Conservation (phyloP, 2,113 vertebrate species). For the Trematocara unimaculatum region DNA sequence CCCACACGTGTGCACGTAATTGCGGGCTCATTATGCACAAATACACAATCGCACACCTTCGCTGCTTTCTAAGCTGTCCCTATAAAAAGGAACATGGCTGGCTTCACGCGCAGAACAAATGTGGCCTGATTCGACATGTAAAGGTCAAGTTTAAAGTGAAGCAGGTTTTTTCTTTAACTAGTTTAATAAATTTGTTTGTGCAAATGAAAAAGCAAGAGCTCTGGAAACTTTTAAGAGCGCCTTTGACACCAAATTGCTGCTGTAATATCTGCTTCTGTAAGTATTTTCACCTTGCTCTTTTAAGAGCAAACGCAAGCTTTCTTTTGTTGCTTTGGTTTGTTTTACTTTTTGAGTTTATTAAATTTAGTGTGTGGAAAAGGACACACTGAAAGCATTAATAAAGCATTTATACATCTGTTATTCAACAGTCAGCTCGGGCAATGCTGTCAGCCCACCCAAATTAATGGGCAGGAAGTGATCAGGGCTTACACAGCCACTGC, state of each 20-base stretch:
- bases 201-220: neutral
- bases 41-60: slow-evolving; percentile 19
- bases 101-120: neutral
- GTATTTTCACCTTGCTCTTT: neutral
- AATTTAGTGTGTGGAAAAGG: slow-evolving; percentile 28
- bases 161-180: neutral
- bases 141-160: slow-evolving; percentile 6
- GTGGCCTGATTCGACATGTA: neutral
- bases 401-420: slow-evolving; percentile 66
- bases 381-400: slow-evolving; percentile 57
- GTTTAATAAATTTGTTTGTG: neutral
- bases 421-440: slow-evolving; percentile 55
- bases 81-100: neutral
- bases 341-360: slow-evolving; percentile 25
- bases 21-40: slow-evolving; percentile 34
- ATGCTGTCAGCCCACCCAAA: slow-evolving; percentile 44
- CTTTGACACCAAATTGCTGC: neutral
- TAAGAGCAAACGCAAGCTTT: neutral
- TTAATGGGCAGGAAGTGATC: slow-evolving; percentile 70
- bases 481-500: slow-evolving; percentile 55
- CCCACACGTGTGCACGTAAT: neutral
- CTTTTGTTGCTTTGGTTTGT: neutral
- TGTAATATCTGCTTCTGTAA: neutral
- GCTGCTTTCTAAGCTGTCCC: neutral
- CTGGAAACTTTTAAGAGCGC: neutral